Evolutionary conservation across 2,113 vertebrate genomes (phyloP).

Genomic region (Apteryx mantelli): DNA sequence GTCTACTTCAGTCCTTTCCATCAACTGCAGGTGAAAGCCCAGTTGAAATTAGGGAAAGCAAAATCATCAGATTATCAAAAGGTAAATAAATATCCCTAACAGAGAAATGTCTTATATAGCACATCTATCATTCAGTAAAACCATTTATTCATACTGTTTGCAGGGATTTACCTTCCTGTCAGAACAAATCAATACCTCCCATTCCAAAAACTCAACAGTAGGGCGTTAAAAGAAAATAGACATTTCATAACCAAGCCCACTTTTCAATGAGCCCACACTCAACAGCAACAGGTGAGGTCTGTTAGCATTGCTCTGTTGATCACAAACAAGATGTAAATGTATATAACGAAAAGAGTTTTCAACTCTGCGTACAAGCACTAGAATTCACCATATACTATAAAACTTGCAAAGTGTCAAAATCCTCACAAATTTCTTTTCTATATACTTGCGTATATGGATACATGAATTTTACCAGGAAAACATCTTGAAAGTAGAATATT

Average conservation of each 20-base stretch:
- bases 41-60: neutral
- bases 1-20: neutral
- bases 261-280: neutral
- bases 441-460: conserved; percentile 29
- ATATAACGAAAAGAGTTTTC: neutral
- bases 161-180: conserved; percentile 71
- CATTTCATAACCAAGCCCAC: neutral
- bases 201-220: conserved; percentile 10
- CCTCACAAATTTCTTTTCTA: neutral
- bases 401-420: conserved; percentile 23
- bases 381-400: neutral
- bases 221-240: neutral
- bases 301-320: conserved; percentile 4
- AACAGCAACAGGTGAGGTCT: conserved; percentile 32
- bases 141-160: conserved; percentile 51
- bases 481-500: conserved; percentile 61
- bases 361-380: neutral
- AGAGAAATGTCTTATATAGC: conserved; percentile 32
- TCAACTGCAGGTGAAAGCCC: neutral
- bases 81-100: conserved; percentile 20
- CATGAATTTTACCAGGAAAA: conserved; percentile 58
- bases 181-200: conserved; percentile 59
- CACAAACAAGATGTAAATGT: conserved; percentile 6
- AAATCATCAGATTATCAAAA: conserved; percentile 19
- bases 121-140: conserved; percentile 56